These are phyloP conservation scores for Rhizomys pruinosus DNA, from an alignment of 2,113 vertebrate species.

Conservation along the genomic window DNA sequence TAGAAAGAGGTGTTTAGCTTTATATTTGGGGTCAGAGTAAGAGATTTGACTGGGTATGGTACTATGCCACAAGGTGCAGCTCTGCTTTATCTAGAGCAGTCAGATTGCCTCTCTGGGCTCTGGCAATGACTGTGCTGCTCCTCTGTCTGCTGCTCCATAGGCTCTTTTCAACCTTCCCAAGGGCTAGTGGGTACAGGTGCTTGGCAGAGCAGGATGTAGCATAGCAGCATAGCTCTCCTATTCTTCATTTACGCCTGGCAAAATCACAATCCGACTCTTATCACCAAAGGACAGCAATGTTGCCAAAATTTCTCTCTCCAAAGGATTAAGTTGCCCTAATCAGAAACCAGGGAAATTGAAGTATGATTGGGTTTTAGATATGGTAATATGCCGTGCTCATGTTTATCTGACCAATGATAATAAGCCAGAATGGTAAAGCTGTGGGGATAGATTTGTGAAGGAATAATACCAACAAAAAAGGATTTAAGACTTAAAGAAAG, in stretches of 20 bases:
- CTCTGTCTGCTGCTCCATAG: neutral
- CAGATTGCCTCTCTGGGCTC: neutral
- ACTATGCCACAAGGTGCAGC: neutral
- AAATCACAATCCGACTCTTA: constrained; percentile 40
- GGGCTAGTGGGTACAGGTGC: constrained; percentile 13
- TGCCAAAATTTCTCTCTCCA: constrained; percentile 61
- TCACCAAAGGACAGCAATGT: constrained; percentile 58
- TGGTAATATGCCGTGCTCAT: constrained; percentile 62
- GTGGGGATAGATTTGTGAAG: constrained; percentile 53
- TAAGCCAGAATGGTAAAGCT: constrained; percentile 38
- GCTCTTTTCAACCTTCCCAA: constrained; percentile 11
- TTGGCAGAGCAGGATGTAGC: constrained; percentile 40
- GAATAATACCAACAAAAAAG: neutral
- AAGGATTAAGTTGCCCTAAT: constrained; percentile 71
- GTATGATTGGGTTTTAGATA: constrained; percentile 69
- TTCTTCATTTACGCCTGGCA: constrained; percentile 54
- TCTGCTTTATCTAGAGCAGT: neutral
- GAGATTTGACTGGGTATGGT: neutral
- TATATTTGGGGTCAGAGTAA: neutral
- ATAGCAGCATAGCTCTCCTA: neutral
- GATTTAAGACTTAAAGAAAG: constrained; percentile 51
- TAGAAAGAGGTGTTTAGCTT: neutral
- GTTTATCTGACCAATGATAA: constrained; percentile 66
- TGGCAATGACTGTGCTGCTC: neutral
- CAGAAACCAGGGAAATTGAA: constrained; percentile 59